phyloP scores from a whole-genome alignment of 2,888 invertebrate genomes.

The Harmothoe impar region DNA sequence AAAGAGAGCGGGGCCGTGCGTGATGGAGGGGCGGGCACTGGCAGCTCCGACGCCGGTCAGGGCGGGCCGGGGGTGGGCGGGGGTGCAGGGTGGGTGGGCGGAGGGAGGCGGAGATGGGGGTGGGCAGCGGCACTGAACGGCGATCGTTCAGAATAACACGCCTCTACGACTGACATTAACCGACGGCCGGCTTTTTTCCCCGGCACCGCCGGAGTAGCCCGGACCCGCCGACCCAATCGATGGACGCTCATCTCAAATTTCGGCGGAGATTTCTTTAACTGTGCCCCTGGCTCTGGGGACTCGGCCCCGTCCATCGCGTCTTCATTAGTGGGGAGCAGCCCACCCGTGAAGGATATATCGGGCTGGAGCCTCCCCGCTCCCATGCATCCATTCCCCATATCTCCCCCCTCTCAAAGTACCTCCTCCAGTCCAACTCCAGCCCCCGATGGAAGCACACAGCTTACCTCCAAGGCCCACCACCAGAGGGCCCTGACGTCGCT shows the following conservation, averaged over 20 bases:
- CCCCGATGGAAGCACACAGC: too few species aligned
- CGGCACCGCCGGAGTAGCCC: background rate
- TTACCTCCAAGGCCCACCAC: too few species aligned
- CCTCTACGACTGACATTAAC: background rate
- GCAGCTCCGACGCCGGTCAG: background rate
- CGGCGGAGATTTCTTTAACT: constrained; percentile 20
- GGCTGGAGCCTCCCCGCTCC: background rate
- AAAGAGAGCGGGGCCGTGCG: background rate
- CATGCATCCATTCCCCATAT: background rate
- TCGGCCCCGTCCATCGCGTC: background rate
- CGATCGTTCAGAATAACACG: background rate
- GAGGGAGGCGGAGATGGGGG: background rate
- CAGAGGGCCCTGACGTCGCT: too few species aligned
- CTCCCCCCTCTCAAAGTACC: background rate
- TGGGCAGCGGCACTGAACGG: background rate
- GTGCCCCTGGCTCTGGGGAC: background rate
- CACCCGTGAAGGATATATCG: background rate
- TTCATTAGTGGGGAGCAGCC: background rate
- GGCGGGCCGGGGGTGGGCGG: background rate
- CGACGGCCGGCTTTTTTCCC: background rate
- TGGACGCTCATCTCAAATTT: constrained; percentile 17
- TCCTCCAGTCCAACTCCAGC: too few species aligned
- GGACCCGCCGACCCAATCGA: background rate
- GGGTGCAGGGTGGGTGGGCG: background rate
- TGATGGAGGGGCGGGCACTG: background rate